Conservation (phyloP, 2,888 invertebrate species). For the Trachelus stipa region DNA sequence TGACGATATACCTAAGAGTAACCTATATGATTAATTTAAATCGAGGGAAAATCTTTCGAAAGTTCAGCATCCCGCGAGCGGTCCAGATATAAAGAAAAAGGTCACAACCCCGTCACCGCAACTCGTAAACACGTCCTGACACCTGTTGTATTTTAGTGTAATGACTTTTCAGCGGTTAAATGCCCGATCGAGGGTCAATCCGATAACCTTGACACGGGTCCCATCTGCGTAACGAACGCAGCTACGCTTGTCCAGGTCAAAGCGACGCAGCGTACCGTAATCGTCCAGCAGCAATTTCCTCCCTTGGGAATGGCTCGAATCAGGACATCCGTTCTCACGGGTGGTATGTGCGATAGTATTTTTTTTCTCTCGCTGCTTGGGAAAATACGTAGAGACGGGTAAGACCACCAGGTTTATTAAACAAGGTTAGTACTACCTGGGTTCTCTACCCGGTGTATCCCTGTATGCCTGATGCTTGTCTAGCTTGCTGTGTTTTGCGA, state of each 20-base stretch:
- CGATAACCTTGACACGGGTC: background rate
- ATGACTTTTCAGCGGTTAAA: background rate
- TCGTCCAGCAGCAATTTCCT: background rate
- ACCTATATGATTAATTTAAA: background rate
- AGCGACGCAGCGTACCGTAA: background rate
- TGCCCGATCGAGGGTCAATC: background rate
- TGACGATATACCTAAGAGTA: background rate
- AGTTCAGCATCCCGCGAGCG: background rate
- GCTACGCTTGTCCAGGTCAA: background rate
- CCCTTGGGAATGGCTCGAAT: background rate
- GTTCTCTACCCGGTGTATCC: background rate
- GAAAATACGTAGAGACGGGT: background rate
- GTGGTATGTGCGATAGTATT: background rate
- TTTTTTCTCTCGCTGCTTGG: background rate
- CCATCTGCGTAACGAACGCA: background rate
- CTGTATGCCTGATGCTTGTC: background rate
- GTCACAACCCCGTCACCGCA: background rate
- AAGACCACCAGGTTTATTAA: background rate
- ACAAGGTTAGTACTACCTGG: background rate
- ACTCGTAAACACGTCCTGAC: background rate
- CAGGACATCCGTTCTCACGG: background rate
- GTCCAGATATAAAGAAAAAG: background rate
- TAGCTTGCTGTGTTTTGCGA: background rate
- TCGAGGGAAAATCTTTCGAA: background rate
- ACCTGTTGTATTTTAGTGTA: slow-evolving; percentile 2